phyloP scores from a whole-genome alignment of 2,888 invertebrate species.

The Ischnus inquisitorius region DNA sequence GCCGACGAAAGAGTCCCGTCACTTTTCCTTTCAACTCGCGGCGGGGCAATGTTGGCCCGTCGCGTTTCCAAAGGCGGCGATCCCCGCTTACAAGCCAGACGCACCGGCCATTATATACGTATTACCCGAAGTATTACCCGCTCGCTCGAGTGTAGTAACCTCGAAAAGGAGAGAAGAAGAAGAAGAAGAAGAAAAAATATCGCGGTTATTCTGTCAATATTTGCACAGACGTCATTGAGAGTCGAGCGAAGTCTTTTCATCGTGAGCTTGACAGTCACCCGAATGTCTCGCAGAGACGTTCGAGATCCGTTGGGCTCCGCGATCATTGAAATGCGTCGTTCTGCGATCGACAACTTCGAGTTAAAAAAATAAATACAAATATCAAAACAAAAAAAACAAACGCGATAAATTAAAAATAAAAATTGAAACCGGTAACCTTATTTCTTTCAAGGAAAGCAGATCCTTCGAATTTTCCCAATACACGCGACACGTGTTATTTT shows the following conservation, averaged over 20 bases:
- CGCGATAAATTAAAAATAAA: too few relatives aligned
- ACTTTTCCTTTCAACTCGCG: constrained; percentile 58
- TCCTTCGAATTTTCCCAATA: too few relatives aligned
- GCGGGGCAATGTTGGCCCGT: background rate
- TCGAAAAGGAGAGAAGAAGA: background rate
- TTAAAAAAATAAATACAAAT: background rate
- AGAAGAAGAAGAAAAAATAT: constrained; percentile 5
- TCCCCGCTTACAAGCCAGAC: background rate
- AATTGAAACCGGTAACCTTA: too few relatives aligned
- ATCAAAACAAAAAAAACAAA: too few relatives aligned
- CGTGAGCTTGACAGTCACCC: background rate
- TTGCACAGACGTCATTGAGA: constrained; percentile 27
- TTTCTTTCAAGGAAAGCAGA: too few relatives aligned
- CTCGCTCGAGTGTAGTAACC: constrained; percentile 36
- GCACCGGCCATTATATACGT: constrained; percentile 31
- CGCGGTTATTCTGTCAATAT: constrained; percentile 38
- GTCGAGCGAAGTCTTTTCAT: constrained; percentile 13
- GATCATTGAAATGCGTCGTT: background rate
- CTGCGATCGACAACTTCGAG: background rate
- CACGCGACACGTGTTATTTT: too few relatives aligned
- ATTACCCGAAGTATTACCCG: constrained; percentile 32
- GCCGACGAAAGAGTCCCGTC: constrained; percentile 57
- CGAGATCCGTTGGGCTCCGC: background rate
- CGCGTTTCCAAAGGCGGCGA: constrained; percentile 11
- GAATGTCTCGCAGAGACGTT: background rate